A percentile compares a stretch with the other conserved stretches of the same genome.
These are phyloP conservation scores for Adelphocoris suturalis DNA, from an alignment of 2,888 invertebrate genomes.

Conservation along the genomic window DNA sequence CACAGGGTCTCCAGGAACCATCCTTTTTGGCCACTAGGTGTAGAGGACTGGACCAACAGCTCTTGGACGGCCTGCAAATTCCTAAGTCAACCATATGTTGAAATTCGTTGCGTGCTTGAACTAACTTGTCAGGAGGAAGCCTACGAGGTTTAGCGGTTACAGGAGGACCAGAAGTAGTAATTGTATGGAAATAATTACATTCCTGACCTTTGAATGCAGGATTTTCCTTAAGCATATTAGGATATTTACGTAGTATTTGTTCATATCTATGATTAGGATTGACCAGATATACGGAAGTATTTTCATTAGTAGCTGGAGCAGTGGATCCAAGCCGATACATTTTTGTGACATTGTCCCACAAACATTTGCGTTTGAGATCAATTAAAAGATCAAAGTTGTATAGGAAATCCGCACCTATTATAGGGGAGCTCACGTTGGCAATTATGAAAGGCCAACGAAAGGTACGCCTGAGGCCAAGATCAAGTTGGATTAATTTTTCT, in stretches of 20 bases:
- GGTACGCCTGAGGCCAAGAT: constrained; percentile 48
- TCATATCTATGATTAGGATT: constrained; percentile 38
- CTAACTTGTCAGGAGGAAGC: constrained; percentile 76
- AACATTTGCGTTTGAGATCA: constrained; percentile 45
- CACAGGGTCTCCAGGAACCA: constrained; percentile 77
- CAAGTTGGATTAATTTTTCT: background rate
- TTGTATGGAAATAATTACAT: constrained; percentile 12
- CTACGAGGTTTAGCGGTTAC: constrained; percentile 77
- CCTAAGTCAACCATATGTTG: constrained; percentile 69
- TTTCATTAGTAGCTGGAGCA: background rate
- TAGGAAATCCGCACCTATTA: background rate
- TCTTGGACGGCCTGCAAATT: constrained; percentile 66
- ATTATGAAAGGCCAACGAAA: constrained; percentile 62
- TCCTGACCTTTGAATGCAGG: background rate
- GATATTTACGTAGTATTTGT: constrained; percentile 51
- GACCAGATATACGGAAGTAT: constrained; percentile 18
- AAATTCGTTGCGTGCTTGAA: constrained; percentile 74
- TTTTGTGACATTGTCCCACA: constrained; percentile 47
- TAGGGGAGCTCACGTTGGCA: background rate
- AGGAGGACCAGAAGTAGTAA: constrained; percentile 75
- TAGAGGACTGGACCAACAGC: constrained; percentile 66
- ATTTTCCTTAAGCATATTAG: constrained; percentile 42
- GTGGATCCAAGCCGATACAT: background rate
- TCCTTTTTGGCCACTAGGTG: constrained; percentile 42
- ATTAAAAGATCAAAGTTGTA: constrained; percentile 63